These are phyloP conservation scores for Netelia inedita DNA, from an alignment of 2,888 invertebrate species.

Conservation along the genomic window DNA sequence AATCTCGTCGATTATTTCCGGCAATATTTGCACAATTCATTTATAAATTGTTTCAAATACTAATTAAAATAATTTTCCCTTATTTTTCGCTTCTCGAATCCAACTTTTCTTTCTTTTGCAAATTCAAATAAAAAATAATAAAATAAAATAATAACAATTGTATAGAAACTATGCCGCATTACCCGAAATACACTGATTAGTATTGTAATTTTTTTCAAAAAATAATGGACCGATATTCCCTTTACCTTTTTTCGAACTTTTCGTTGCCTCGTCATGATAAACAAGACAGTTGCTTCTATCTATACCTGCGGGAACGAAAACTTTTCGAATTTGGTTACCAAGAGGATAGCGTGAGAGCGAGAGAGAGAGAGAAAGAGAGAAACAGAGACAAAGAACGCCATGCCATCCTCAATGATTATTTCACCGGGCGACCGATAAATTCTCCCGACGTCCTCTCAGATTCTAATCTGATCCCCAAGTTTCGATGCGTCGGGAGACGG, in stretches of 20 bases:
- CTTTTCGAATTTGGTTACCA: slow-evolving; percentile 31
- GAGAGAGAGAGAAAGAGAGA: slow-evolving; percentile 18
- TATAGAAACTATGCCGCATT: too few relatives aligned
- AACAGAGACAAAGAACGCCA: slow-evolving; percentile 42
- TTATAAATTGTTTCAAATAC: slow-evolving; percentile 50
- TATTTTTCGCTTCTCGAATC: slow-evolving; percentile 17
- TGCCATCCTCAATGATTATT: slow-evolving; percentile 79
- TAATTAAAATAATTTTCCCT: neutral
- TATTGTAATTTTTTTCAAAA: neutral
- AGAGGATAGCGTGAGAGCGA: slow-evolving; percentile 1
- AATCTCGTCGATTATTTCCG: neutral
- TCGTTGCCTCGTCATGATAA: slow-evolving; percentile 62
- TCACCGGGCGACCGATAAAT: slow-evolving; percentile 82
- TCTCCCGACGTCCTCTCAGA: slow-evolving; percentile 80
- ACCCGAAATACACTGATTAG: neutral
- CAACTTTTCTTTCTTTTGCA: too few relatives aligned
- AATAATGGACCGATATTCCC: neutral
- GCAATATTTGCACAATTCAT: slow-evolving; percentile 20
- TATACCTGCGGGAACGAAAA: slow-evolving; percentile 42
- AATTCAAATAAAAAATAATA: too few relatives aligned
- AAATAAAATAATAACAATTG: too few relatives aligned
- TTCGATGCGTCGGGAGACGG: slow-evolving; percentile 79
- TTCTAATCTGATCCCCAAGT: slow-evolving; percentile 82
- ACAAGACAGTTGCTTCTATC: slow-evolving; percentile 67
- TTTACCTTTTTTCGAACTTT: slow-evolving; percentile 11